Percentiles rank a stretch among this genome's conserved stretches.
Evolutionary conservation across 2,888 invertebrate genomes (phyloP).

Genomic region (Schizaphis graminum): DNA sequence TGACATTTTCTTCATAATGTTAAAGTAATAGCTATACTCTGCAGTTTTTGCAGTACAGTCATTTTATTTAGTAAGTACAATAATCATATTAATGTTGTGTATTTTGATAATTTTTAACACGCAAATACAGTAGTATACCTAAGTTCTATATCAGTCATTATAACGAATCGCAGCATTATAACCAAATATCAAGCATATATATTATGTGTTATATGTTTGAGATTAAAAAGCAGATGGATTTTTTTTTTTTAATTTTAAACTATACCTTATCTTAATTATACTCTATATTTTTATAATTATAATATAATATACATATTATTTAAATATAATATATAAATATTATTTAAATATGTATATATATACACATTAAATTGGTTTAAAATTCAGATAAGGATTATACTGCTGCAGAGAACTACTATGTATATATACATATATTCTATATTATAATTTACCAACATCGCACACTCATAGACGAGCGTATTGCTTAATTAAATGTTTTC

Average conservation of each 20-base stretch:
- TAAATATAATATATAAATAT: not conserved
- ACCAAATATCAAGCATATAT: not conserved
- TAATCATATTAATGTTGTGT: not conserved
- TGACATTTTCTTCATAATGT: not conserved
- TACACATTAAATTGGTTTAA: not conserved
- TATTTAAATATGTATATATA: not conserved
- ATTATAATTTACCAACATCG: not conserved
- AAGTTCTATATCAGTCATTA: not conserved
- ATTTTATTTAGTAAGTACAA: not conserved
- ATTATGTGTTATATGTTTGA: not conserved
- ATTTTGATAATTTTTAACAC: not conserved
- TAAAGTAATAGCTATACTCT: not conserved
- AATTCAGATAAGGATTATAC: not conserved
- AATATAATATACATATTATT: not conserved
- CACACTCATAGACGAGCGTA: not conserved
- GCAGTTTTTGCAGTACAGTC: not conserved
- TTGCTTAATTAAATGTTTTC: not conserved
- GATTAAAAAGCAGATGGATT: not conserved
- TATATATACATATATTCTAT: not conserved
- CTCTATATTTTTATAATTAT: not conserved
- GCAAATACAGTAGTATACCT: not conserved
- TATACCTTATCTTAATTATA: not conserved
- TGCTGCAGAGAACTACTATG: not conserved
- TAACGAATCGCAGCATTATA: not conserved
- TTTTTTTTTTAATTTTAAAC: not conserved